Percentiles rank a stretch among this genome's conserved stretches.
Evolutionary conservation across 2,113 vertebrate genomes (phyloP).

Genomic region (Falcunculus frontatus): DNA sequence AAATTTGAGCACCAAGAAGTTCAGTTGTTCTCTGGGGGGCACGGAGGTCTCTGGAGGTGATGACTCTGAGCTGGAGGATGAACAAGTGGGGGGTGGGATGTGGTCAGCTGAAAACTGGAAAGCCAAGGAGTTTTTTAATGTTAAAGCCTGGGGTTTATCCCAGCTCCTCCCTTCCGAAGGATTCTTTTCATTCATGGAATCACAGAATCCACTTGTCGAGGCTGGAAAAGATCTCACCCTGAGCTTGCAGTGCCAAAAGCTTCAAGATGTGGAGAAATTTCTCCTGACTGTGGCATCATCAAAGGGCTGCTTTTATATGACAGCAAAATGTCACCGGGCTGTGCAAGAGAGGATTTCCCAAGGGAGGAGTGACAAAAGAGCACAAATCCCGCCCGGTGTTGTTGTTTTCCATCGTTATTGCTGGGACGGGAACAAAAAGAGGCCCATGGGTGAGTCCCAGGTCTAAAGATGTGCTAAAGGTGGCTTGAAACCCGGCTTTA

Average conservation of each 20-base stretch:
- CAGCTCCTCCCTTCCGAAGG: neutral
- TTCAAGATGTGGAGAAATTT: neutral
- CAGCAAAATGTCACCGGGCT: neutral
- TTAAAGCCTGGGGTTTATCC: neutral
- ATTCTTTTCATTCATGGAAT: neutral
- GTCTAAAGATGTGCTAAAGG: neutral
- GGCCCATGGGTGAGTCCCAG: neutral
- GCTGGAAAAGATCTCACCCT: neutral
- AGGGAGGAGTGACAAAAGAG: neutral
- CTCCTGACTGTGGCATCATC: neutral
- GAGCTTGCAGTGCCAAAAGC: neutral
- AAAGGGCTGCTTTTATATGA: neutral
- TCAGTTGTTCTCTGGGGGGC: neutral
- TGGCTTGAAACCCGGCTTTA: rapidly evolving
- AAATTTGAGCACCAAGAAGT: rapidly evolving
- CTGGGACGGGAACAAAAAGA: neutral
- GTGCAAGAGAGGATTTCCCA: neutral
- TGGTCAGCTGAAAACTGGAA: too few relatives aligned
- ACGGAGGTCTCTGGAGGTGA: neutral
- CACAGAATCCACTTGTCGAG: neutral
- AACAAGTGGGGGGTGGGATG: neutral
- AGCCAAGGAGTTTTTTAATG: neutral
- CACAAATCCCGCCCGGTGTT: neutral
- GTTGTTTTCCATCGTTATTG: rapidly evolving
- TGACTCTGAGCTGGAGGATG: neutral